Conservation (phyloP, 2,888 invertebrate species). For the Leptopilina myrica region DNA sequence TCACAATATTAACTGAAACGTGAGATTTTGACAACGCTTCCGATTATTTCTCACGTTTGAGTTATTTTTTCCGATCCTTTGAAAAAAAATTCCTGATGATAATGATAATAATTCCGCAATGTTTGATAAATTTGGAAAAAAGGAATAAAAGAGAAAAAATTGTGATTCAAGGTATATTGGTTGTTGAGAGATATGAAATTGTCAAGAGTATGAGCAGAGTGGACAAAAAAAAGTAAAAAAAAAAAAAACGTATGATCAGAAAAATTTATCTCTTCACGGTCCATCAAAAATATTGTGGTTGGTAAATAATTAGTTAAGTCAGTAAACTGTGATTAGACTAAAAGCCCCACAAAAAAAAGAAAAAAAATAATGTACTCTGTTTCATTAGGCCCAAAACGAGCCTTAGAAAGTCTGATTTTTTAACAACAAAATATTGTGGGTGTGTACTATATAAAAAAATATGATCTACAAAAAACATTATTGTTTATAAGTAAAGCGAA, state of each 20-base stretch:
- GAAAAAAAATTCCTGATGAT: too few species aligned
- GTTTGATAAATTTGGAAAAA: not conserved
- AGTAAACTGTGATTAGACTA: constrained; percentile 73
- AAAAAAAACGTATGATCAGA: constrained; percentile 60
- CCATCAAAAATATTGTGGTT: constrained; percentile 63
- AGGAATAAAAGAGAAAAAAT: not conserved
- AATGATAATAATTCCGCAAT: too few species aligned
- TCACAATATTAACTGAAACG: constrained; percentile 10
- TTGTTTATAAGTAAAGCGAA: constrained; percentile 74
- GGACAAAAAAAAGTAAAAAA: constrained; percentile 45
- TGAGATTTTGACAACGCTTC: constrained; percentile 44
- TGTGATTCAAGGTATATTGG: constrained; percentile 57
- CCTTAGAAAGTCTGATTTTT: constrained; percentile 76
- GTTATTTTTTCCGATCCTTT: too few species aligned
- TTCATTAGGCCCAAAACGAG: constrained; percentile 68
- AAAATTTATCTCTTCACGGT: constrained; percentile 60
- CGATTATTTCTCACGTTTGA: not conserved
- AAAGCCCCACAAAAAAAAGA: constrained; percentile 63
- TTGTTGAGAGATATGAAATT: constrained; percentile 57
- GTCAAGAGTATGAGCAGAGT: constrained; percentile 57
- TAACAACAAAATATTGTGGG: constrained; percentile 68
- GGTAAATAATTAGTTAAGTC: constrained; percentile 68
- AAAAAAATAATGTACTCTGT: constrained; percentile 65
- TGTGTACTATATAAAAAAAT: constrained; percentile 69
- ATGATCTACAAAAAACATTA: constrained; percentile 68